These are phyloP conservation scores for Scleropages formosus DNA, from an alignment of 2,797 vertebrate species.

Conservation along the genomic window DNA sequence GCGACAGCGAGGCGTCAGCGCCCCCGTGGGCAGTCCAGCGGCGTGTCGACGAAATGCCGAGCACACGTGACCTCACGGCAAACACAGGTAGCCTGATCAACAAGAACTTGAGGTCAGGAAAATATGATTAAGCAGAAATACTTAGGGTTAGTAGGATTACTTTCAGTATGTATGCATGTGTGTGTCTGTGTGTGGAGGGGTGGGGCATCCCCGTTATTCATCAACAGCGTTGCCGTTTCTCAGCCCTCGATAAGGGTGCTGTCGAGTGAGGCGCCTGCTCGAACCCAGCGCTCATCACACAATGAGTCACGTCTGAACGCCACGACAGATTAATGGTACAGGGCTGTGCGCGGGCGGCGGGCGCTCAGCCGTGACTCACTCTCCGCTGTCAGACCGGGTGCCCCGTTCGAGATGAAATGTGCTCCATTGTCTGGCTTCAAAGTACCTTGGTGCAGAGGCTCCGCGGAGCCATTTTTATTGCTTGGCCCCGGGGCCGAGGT, in stretches of 20 bases:
- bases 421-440: background rate
- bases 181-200: no score
- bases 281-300: slow-evolving; percentile 7
- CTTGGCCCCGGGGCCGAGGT: background rate
- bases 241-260: background rate
- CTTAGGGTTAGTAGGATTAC: no score
- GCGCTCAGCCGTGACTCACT: slow-evolving; percentile 8
- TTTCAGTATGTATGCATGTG: no score
- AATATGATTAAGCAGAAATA: no score
- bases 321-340: slow-evolving; percentile 24
- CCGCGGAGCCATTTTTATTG: background rate
- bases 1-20: background rate
- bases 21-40: background rate
- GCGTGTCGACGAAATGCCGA: background rate
- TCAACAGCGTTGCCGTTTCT: background rate
- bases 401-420: background rate
- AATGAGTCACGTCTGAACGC: slow-evolving; percentile 19
- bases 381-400: slow-evolving; percentile 3
- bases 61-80: no score
- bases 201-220: background rate
- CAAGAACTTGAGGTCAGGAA: no score
- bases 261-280: background rate
- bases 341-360: background rate
- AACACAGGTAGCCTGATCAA: background rate
- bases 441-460: background rate